Evolutionary conservation across 1,140 invertebrate species (phyloP).

Genomic region (Drosophila burlai): DNA sequence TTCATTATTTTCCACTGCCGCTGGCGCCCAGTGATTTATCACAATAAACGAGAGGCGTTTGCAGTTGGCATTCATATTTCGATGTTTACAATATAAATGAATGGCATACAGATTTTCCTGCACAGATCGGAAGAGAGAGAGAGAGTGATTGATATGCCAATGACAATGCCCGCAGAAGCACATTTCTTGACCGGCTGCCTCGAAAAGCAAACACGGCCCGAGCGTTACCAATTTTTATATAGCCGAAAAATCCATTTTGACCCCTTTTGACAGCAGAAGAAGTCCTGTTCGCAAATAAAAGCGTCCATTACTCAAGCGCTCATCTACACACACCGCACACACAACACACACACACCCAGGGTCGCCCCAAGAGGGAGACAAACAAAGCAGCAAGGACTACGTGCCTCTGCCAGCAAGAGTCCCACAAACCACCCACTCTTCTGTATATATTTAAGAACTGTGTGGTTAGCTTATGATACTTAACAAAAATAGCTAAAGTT

Average conservation of each 20-base stretch:
- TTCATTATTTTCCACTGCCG: slow-evolving; percentile 17
- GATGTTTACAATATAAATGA: slow-evolving; percentile 72
- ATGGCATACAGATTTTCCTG: slow-evolving; percentile 72
- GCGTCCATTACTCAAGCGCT: slow-evolving; percentile 81
- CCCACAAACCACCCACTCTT: slow-evolving; percentile 9
- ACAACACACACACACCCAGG: slow-evolving; percentile 6
- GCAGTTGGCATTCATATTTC: slow-evolving; percentile 20
- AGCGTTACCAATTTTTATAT: slow-evolving; percentile 42
- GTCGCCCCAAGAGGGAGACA: slow-evolving; percentile 25
- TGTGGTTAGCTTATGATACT: slow-evolving; percentile 15
- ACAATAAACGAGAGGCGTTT: slow-evolving; percentile 72
- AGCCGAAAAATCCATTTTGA: slow-evolving; percentile 71
- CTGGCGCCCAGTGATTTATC: slow-evolving; percentile 67
- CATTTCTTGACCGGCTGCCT: slow-evolving; percentile 47
- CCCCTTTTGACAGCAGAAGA: slow-evolving; percentile 72
- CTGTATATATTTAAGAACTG: neutral
- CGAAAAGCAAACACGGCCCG: slow-evolving; percentile 33
- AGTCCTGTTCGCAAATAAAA: slow-evolving; percentile 76
- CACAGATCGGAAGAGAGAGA: slow-evolving; percentile 7
- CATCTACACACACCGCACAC: slow-evolving; percentile 13
- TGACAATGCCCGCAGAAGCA: slow-evolving; percentile 50
- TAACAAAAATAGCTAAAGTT: slow-evolving; percentile 6
- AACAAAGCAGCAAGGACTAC: slow-evolving; percentile 51
- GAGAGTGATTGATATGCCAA: slow-evolving; percentile 73
- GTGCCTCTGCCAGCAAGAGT: slow-evolving; percentile 32